Evolutionary conservation across 2,113 vertebrate species (phyloP), one percentile per base, ranked within the genome.

Genomic region (Rhinichthys klamathensis): DNA sequence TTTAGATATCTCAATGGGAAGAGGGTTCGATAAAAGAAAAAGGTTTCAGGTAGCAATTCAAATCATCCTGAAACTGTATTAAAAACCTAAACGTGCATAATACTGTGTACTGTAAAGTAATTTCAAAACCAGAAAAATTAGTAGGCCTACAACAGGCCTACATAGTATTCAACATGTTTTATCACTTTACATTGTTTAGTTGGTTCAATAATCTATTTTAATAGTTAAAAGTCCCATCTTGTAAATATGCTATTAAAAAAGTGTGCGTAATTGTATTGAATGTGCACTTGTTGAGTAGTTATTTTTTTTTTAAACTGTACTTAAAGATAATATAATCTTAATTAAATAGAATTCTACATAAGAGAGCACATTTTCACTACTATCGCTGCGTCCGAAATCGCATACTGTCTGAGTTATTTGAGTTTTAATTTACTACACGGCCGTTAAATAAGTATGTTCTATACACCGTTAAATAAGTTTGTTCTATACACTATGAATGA

Each of bases 31-130:
- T 11, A 41, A 44, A 44, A 44, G 56, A 16, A 18, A 25, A 63
- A 63, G 1, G 4, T 80, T 61, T 10, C 56, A 79, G 77, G 77
- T 80, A 25, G 25, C 12, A 16, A 27, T 27, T 80, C 1, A 46
- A 63, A 44, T 63, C 58, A 80, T 80, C 8, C 23, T 63, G 78
- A 65, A 80, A 80, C 35, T 44, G 15, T 18, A 63, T 63, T 46
- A 44, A 80, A 63, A 80, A 30, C 30, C 30, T 30, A 30, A 30
- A 6, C 35, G 44, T 25, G 35, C 35, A 6, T 21, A 25, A 18
- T 13, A 44, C 21, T 63, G 58, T 41, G 38, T 79, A 38, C 18
- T n/a, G n/a, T n/a, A n/a, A n/a, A 2, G n/a, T 51, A 3, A 80
- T 27, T 27, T 63, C 76, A 41, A 78, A 78, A 78, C 11, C 54